Evolutionary conservation across 37 sponge, comb jelly and placozoan genomes (phyloP).

Genomic region (Ianthella basta): DNA sequence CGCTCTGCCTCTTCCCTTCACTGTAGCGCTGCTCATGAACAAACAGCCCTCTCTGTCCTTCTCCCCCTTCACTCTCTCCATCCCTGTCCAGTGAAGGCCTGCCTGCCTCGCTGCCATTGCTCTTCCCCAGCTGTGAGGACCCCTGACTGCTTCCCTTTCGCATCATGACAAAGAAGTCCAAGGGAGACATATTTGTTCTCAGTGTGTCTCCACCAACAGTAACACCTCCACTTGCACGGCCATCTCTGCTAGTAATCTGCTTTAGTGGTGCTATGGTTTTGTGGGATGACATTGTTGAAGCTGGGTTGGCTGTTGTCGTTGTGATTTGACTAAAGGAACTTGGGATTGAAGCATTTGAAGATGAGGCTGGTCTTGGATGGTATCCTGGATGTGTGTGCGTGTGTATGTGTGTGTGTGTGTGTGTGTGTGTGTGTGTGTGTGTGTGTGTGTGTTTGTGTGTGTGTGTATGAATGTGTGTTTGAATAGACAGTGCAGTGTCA

Average conservation of each 20-base stretch:
- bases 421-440: too few relatives aligned
- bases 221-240: neutral
- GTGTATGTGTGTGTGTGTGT: too few relatives aligned
- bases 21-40: neutral
- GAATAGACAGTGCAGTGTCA: too few relatives aligned
- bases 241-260: neutral
- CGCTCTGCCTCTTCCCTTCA: neutral
- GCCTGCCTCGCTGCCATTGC: too few relatives aligned
- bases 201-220: neutral
- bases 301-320: neutral
- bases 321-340: too few relatives aligned
- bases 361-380: too few relatives aligned
- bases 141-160: slow-evolving; percentile 21
- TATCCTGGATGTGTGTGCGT: too few relatives aligned
- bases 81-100: neutral
- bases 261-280: neutral
- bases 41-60: too few relatives aligned
- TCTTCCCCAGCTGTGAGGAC: too few relatives aligned
- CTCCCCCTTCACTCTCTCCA: neutral
- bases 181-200: neutral
- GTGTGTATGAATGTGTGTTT: too few relatives aligned
- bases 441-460: too few relatives aligned
- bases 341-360: too few relatives aligned
- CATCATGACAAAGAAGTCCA: slow-evolving; percentile 58
- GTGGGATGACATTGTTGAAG: neutral